Percentiles rank a stretch among this genome's conserved stretches.
phyloP scores from a whole-genome alignment of 2,113 vertebrate genomes.

The Australoheros scitulus region DNA sequence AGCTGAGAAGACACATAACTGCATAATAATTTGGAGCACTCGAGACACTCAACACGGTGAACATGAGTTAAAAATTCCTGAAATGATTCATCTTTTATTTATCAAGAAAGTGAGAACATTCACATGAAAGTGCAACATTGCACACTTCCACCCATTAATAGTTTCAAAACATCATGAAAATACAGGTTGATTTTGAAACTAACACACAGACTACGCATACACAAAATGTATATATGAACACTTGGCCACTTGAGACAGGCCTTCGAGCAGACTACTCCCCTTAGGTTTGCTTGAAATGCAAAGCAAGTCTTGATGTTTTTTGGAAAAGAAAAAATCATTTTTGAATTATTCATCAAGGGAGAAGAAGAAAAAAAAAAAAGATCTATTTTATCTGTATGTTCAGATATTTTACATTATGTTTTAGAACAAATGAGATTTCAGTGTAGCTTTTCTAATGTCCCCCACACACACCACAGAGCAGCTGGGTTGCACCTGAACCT shows the following conservation, averaged over 20 bases:
- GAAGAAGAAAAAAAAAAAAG: neutral
- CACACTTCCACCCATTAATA: neutral
- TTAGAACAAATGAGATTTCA: neutral
- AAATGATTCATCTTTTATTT: neutral
- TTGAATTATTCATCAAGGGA: conserved; percentile 64
- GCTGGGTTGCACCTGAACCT: neutral
- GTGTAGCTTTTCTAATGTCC: neutral
- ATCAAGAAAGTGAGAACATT: neutral
- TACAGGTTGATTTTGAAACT: neutral
- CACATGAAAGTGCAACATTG: neutral
- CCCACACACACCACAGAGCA: neutral
- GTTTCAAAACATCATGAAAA: neutral
- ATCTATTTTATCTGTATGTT: neutral
- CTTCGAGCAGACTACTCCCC: neutral
- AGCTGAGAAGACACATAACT: neutral
- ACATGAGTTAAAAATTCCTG: conserved; percentile 5
- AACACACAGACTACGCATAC: conserved; percentile 16
- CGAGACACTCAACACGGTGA: neutral
- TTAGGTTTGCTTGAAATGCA: conserved; percentile 38
- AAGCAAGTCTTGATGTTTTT: conserved; percentile 35
- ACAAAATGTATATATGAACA: neutral
- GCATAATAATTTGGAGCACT: neutral
- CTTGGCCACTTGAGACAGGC: neutral
- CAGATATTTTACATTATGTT: neutral
- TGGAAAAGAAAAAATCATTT: conserved; percentile 25